phyloP scores from a whole-genome alignment of 1,140 invertebrate genomes.

The Luehdorfia chinensis region DNA sequence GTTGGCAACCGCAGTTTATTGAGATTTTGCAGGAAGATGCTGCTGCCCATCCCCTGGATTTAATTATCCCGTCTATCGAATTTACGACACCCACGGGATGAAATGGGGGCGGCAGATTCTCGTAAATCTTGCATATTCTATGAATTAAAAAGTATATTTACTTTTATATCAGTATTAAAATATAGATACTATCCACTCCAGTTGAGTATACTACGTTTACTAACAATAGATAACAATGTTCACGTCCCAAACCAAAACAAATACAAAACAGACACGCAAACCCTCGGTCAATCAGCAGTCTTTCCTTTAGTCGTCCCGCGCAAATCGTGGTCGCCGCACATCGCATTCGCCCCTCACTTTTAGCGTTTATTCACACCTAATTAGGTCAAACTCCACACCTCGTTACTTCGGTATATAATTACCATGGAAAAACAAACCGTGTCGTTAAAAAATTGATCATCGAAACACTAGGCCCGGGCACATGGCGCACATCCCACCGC shows the following conservation, averaged over 20 bases:
- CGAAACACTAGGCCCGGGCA: slow-evolving; percentile 44
- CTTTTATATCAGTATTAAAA: no score
- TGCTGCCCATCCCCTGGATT: no score
- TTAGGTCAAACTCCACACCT: slow-evolving; percentile 33
- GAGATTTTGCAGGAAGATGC: no score
- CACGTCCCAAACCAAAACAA: slow-evolving; percentile 8
- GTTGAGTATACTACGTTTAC: no score
- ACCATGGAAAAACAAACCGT: slow-evolving; percentile 25
- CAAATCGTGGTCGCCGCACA: neutral
- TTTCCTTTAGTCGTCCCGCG: neutral
- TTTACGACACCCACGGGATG: no score
- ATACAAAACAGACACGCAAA: neutral
- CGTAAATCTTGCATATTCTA: no score
- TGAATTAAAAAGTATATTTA: no score
- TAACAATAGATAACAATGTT: no score
- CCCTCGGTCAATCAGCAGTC: slow-evolving; percentile 3
- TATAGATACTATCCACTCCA: no score
- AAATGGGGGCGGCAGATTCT: no score
- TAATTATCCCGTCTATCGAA: no score
- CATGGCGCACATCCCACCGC: slow-evolving; percentile 39
- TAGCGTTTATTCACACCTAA: slow-evolving; percentile 20
- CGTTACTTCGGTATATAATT: slow-evolving; percentile 28
- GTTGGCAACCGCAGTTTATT: no score
- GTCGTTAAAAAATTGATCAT: slow-evolving; percentile 44
- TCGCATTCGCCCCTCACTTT: neutral